Percentiles rank a stretch among this genome's conserved stretches.
Evolutionary conservation across 2,113 vertebrate genomes (phyloP).

Genomic region (Chloroceryle aenea): DNA sequence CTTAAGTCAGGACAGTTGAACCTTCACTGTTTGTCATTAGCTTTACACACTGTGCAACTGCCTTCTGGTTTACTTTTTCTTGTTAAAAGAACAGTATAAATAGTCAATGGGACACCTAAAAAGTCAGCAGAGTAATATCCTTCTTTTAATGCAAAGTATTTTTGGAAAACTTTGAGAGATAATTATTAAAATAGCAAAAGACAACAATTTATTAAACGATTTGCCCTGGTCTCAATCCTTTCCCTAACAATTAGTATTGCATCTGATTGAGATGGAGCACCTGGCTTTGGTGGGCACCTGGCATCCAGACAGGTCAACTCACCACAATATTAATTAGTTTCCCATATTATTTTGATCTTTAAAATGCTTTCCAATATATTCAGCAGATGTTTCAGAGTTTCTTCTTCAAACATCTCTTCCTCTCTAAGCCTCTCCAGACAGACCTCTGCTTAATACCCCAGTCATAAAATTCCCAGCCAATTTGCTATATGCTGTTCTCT

Average conservation of each 20-base stretch:
- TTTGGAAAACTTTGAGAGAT: background rate
- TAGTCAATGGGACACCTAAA: fast-evolving
- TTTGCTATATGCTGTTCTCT: background rate
- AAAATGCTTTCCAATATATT: background rate
- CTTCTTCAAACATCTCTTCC: background rate
- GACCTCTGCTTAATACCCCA: background rate
- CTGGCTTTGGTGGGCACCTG: background rate
- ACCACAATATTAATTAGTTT: background rate
- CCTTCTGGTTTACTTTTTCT: background rate
- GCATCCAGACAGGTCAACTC: background rate
- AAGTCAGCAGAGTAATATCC: background rate
- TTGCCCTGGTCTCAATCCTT: background rate
- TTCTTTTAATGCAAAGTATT: background rate
- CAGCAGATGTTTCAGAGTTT: background rate
- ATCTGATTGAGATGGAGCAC: background rate
- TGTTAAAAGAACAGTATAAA: background rate
- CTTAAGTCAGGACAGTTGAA: background rate
- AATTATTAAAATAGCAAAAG: background rate
- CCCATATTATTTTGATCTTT: background rate
- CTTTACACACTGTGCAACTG: background rate
- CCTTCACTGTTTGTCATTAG: background rate
- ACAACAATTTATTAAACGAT: background rate
- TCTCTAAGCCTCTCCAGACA: background rate
- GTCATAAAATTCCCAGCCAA: background rate
- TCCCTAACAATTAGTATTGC: background rate